Conservation (phyloP, 2,113 vertebrate species). For the Chinchilla lanigera region DNA sequence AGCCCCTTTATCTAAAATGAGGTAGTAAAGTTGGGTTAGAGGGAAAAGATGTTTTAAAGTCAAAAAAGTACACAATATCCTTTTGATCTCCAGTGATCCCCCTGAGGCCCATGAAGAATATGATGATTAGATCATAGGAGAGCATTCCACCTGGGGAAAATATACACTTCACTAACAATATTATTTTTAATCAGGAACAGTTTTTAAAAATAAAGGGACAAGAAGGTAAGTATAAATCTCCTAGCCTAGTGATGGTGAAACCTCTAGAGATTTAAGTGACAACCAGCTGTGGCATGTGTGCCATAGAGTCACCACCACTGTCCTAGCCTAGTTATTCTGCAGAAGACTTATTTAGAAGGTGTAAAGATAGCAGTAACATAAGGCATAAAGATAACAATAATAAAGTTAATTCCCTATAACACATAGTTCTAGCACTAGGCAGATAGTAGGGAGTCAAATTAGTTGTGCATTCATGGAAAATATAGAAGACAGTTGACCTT, state of each 20-base stretch:
- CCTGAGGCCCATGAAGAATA: neutral
- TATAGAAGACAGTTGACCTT: neutral
- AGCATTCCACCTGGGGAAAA: neutral
- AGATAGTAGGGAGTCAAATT: neutral
- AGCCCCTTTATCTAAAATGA: neutral
- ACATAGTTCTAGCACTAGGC: neutral
- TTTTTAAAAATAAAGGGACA: neutral
- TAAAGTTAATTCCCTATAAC: neutral
- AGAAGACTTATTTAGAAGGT: conserved; percentile 3
- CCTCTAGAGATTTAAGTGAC: neutral
- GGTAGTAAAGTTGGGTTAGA: neutral
- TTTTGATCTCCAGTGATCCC: neutral
- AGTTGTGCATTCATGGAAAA: neutral
- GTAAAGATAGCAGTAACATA: neutral
- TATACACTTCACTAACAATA: neutral
- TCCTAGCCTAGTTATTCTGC: neutral
- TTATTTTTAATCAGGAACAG: neutral
- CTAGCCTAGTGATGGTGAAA: neutral
- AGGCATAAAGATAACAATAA: neutral
- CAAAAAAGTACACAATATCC: accelerated
- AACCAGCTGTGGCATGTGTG: neutral
- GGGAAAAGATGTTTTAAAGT: neutral
- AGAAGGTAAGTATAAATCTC: neutral
- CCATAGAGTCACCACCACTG: neutral
- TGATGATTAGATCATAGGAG: neutral